Conservation (phyloP, 2,113 vertebrate genomes). For the Tetraodon nigroviridis region DNA sequence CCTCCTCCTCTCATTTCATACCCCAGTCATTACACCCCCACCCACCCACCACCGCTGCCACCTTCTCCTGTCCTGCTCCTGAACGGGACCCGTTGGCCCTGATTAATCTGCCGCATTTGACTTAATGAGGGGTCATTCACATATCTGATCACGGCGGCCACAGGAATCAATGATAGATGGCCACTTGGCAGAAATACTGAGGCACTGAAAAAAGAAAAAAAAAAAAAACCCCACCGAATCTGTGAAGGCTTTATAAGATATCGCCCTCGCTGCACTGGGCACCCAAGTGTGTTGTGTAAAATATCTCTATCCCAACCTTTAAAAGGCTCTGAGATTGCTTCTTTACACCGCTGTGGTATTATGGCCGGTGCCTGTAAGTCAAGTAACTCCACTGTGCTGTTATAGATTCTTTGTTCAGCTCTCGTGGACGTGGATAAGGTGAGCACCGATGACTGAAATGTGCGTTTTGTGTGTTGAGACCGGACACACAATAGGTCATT, state of each 20-base stretch:
- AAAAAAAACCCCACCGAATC: slow-evolving; percentile 27
- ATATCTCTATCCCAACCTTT: slow-evolving; percentile 35
- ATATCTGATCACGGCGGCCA: slow-evolving; percentile 68
- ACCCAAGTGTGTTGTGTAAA: slow-evolving; percentile 41
- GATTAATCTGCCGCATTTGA: slow-evolving; percentile 69
- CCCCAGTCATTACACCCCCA: slow-evolving; percentile 13
- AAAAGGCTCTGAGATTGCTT: slow-evolving; percentile 37
- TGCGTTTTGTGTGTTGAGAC: slow-evolving; percentile 47
- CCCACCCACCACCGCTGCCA: slow-evolving; percentile 30
- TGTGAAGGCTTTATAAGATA: slow-evolving; percentile 53
- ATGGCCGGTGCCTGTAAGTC: slow-evolving; percentile 22
- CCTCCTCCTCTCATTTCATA: slow-evolving; percentile 67
- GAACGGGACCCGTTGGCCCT: slow-evolving; percentile 62
- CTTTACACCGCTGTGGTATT: slow-evolving; percentile 31
- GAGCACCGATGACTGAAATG: slow-evolving; percentile 42
- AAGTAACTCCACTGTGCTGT: slow-evolving; percentile 26
- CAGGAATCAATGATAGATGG: slow-evolving; percentile 71
- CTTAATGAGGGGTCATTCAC: slow-evolving; percentile 73
- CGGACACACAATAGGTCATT: slow-evolving; percentile 65
- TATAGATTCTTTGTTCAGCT: slow-evolving; percentile 49
- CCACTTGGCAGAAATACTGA: slow-evolving; percentile 62
- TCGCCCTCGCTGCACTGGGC: slow-evolving; percentile 30
- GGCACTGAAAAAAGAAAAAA: slow-evolving; percentile 17
- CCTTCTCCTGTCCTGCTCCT: slow-evolving; percentile 52
- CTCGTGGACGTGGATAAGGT: slow-evolving; percentile 32